phyloP scores from a whole-genome alignment of 2,888 invertebrate species.

The Ornithoptera alexandrae region DNA sequence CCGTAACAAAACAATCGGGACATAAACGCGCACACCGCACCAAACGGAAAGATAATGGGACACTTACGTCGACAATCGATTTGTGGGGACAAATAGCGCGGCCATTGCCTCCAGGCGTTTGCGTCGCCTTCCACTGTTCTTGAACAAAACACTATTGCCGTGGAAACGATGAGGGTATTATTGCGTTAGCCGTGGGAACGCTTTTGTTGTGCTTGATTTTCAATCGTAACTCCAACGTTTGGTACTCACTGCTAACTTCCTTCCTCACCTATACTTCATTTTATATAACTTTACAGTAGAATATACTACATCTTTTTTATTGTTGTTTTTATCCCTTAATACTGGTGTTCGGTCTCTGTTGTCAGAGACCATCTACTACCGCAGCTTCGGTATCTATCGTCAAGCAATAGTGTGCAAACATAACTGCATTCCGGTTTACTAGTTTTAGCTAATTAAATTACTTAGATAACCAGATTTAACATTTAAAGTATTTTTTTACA shows the following conservation, averaged over 20 bases:
- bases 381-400: too few relatives aligned
- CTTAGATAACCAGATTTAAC: too few relatives aligned
- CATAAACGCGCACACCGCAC: constrained; percentile 21
- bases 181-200: constrained; percentile 16
- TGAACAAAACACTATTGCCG: constrained; percentile 24
- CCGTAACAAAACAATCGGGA: neutral
- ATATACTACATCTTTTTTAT: too few relatives aligned
- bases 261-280: neutral
- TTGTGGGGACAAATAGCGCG: constrained; percentile 41
- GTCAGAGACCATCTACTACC: too few relatives aligned
- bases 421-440: too few relatives aligned
- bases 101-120: constrained; percentile 38
- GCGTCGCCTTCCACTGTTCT: constrained; percentile 23
- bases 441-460: too few relatives aligned
- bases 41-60: constrained; percentile 36
- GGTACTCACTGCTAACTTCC: neutral
- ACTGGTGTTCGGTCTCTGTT: too few relatives aligned
- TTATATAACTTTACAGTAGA: too few relatives aligned
- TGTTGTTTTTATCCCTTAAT: too few relatives aligned
- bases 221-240: constrained; percentile 12
- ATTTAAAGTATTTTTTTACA: too few relatives aligned
- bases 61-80: constrained; percentile 43
- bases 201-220: constrained; percentile 24
- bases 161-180: constrained; percentile 24
- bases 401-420: too few relatives aligned